Percentiles rank a stretch among this genome's conserved stretches.
These are phyloP conservation scores for Ecliptopera silaceata DNA, from an alignment of 2,888 invertebrate genomes.

Conservation along the genomic window DNA sequence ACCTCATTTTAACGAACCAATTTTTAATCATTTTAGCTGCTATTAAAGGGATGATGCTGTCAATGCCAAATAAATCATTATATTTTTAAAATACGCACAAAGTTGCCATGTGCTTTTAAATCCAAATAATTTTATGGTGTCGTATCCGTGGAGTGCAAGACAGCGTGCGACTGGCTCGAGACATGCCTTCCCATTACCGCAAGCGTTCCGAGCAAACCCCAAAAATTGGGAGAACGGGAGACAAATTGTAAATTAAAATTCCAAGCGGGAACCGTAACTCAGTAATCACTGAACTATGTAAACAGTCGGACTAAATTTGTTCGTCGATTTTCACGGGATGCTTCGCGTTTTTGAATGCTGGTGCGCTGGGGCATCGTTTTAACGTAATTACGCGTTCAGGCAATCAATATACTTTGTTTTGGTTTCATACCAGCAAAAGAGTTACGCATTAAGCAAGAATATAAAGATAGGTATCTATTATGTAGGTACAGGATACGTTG, in stretches of 20 bases:
- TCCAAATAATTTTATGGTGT: conserved; percentile 53
- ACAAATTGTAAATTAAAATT: conserved; percentile 76
- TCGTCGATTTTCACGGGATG: conserved; percentile 36
- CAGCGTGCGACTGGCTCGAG: conserved; percentile 64
- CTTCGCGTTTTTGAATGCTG: conserved; percentile 23
- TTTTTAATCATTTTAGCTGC: not conserved
- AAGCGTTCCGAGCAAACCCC: conserved; percentile 59
- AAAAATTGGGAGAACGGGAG: conserved; percentile 54
- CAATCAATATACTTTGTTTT: conserved; percentile 19
- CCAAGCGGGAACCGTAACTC: conserved; percentile 46
- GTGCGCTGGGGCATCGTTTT: conserved; percentile 17
- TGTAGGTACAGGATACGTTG: too few relatives aligned
- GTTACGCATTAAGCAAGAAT: not conserved
- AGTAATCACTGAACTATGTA: conserved; percentile 48
- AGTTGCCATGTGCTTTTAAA: conserved; percentile 45
- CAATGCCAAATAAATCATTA: conserved; percentile 13
- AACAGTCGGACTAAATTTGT: conserved; percentile 40
- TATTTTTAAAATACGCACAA: conserved; percentile 29
- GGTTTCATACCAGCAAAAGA: conserved; percentile 34
- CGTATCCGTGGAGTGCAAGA: conserved; percentile 41
- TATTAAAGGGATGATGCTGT: conserved; percentile 3
- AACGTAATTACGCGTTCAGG: conserved; percentile 24
- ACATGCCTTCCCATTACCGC: conserved; percentile 68
- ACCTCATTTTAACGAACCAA: not conserved
- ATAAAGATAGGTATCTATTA: too few relatives aligned